Evolutionary conservation across 2,113 vertebrate species (phyloP).

Genomic region (Heptranchias perlo): DNA sequence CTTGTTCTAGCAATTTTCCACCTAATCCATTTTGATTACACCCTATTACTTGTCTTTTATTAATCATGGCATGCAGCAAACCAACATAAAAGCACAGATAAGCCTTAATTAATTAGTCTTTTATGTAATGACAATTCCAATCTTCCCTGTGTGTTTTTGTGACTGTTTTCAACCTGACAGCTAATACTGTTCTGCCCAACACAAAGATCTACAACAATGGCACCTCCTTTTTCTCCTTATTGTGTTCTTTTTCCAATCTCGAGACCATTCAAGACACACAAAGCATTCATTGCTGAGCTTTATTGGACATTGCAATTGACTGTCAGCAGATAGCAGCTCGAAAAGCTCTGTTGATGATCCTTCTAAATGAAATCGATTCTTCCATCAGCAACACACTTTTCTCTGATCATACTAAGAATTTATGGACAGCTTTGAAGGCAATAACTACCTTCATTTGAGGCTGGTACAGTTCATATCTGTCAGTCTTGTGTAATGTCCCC

Average conservation of each 20-base stretch:
- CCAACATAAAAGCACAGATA: slow-evolving; percentile 31
- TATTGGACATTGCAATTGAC: slow-evolving; percentile 44
- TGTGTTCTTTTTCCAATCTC: slow-evolving; percentile 19
- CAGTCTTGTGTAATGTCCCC: slow-evolving; percentile 33
- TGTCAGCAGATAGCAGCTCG: slow-evolving; percentile 39
- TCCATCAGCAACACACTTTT: slow-evolving; percentile 45
- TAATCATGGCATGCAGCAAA: slow-evolving; percentile 12
- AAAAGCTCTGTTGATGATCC: slow-evolving; percentile 44
- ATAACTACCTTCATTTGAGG: slow-evolving; percentile 45
- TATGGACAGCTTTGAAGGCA: slow-evolving; percentile 44
- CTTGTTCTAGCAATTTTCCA: slow-evolving; percentile 25
- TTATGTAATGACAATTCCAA: slow-evolving; percentile 35
- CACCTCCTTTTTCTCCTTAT: not conserved
- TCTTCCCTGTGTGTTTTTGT: not conserved
- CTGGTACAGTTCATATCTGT: slow-evolving; percentile 44
- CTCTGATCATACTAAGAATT: slow-evolving; percentile 43
- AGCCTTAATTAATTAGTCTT: slow-evolving; percentile 35
- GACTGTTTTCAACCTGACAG: slow-evolving; percentile 10
- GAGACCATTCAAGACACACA: slow-evolving; percentile 19
- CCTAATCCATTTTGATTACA: slow-evolving; percentile 38
- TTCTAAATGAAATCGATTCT: slow-evolving; percentile 54
- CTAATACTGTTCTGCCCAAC: slow-evolving; percentile 7
- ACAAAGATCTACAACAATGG: not conserved
- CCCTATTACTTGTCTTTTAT: slow-evolving; percentile 34
- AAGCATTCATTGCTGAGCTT: slow-evolving; percentile 25